phyloP scores from a whole-genome alignment of 2,113 vertebrate species.

The Nymphicus hollandicus region DNA sequence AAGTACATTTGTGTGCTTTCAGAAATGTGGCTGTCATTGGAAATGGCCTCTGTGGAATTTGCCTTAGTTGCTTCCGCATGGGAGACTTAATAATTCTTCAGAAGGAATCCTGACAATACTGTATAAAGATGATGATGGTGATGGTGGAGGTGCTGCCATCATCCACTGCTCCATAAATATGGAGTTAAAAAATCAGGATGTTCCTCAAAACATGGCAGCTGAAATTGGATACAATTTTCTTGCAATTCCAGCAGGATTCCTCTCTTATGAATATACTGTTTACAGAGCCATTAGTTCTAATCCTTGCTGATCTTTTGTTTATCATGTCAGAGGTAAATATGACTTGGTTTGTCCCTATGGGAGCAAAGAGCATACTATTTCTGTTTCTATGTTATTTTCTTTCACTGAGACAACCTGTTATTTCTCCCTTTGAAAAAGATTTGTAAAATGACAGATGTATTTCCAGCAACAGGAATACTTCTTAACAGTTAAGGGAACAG shows the following conservation, averaged over 20 bases:
- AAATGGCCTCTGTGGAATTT: background rate
- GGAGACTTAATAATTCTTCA: background rate
- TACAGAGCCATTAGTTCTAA: constrained; percentile 67
- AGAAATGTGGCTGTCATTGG: background rate
- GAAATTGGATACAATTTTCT: constrained; percentile 52
- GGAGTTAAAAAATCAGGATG: background rate
- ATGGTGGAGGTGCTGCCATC: background rate
- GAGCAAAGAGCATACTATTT: constrained; percentile 27
- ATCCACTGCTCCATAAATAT: background rate
- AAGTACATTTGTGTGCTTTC: background rate
- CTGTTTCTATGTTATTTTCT: constrained; percentile 2
- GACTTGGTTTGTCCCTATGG: constrained; percentile 48
- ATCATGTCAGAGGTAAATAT: constrained; percentile 72
- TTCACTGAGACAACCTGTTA: constrained; percentile 66
- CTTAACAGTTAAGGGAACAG: constrained; percentile 50
- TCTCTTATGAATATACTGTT: constrained; percentile 50
- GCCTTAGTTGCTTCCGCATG: background rate
- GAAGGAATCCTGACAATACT: background rate
- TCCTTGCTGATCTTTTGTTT: constrained; percentile 72
- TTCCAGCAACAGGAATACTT: constrained; percentile 61
- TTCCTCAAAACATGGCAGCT: constrained; percentile 34
- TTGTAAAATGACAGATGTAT: constrained; percentile 70
- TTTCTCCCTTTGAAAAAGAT: constrained; percentile 68
- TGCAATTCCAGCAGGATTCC: constrained; percentile 40
- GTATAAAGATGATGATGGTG: background rate